phyloP scores from a whole-genome alignment of 2,888 invertebrate species.

The Trachelus iudaicus region DNA sequence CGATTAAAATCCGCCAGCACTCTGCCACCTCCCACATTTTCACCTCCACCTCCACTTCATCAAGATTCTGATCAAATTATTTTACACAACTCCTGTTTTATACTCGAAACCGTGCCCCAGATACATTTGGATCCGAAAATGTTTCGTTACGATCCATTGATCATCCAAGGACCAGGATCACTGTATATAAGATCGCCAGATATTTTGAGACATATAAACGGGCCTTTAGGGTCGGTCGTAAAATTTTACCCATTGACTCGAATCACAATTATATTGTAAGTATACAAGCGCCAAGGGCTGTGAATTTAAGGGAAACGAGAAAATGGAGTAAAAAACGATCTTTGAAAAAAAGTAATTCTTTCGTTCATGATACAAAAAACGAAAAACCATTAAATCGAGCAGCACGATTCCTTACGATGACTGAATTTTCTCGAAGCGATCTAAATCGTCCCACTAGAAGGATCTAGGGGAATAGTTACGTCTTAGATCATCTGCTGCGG shows the following conservation, averaged over 20 bases:
- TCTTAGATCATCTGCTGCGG: conserved; percentile 23
- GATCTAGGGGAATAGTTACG: conserved; percentile 6
- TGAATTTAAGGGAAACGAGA: not conserved
- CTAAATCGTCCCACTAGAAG: not conserved
- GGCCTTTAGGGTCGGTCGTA: not conserved
- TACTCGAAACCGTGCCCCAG: not conserved
- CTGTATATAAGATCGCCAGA: not conserved
- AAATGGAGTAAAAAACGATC: not conserved
- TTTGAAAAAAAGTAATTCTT: not conserved
- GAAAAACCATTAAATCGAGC: too few species aligned
- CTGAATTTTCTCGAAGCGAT: not conserved
- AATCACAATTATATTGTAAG: not conserved
- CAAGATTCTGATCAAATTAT: not conserved
- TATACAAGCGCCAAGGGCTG: not conserved
- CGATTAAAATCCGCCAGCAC: not conserved
- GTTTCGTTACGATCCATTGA: not conserved
- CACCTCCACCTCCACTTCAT: not conserved
- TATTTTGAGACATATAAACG: not conserved
- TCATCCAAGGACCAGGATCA: not conserved
- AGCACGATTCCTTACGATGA: too few species aligned
- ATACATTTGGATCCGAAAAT: not conserved
- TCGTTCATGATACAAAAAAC: not conserved
- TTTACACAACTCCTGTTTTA: not conserved
- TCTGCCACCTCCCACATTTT: not conserved
- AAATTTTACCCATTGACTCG: not conserved